Evolutionary conservation across 2,888 invertebrate genomes (phyloP).

Genomic region (Exephanes ischioxanthus): DNA sequence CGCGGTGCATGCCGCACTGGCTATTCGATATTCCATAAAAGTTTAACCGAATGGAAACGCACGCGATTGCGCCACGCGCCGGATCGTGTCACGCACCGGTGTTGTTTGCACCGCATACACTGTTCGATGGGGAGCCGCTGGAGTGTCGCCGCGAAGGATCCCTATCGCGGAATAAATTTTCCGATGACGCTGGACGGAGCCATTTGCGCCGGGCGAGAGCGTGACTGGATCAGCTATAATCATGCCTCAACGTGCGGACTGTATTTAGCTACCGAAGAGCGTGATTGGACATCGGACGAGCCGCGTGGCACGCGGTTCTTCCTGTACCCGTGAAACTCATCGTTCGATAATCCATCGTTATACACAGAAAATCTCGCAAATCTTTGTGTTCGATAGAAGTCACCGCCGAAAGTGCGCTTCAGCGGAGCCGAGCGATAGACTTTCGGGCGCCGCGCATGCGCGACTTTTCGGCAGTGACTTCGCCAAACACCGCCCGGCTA

Average conservation of each 20-base stretch:
- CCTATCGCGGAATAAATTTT: constrained; percentile 27
- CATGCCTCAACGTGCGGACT: constrained; percentile 22
- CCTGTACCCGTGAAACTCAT: not conserved
- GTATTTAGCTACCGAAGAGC: not conserved
- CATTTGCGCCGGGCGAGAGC: constrained; percentile 32
- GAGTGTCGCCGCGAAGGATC: not conserved
- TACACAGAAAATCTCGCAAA: not conserved
- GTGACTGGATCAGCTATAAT: constrained; percentile 49
- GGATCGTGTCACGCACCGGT: constrained; percentile 36
- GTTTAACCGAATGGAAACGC: constrained; percentile 11
- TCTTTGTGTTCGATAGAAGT: not conserved
- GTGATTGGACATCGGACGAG: not conserved
- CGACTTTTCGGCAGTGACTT: constrained; percentile 5
- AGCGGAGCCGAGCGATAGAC: no score
- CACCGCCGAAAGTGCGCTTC: no score
- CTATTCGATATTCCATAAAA: constrained; percentile 34
- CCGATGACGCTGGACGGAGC: constrained; percentile 22
- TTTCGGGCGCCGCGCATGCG: not conserved
- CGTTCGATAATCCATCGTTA: not conserved
- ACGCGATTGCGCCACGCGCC: constrained; percentile 48
- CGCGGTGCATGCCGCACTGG: constrained; percentile 13
- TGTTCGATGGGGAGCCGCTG: not conserved
- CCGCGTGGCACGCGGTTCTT: not conserved
- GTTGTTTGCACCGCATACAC: constrained; percentile 13
- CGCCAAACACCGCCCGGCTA: not conserved